Conservation (phyloP, 2,113 vertebrate species). For the Micronycteris hirsuta region DNA sequence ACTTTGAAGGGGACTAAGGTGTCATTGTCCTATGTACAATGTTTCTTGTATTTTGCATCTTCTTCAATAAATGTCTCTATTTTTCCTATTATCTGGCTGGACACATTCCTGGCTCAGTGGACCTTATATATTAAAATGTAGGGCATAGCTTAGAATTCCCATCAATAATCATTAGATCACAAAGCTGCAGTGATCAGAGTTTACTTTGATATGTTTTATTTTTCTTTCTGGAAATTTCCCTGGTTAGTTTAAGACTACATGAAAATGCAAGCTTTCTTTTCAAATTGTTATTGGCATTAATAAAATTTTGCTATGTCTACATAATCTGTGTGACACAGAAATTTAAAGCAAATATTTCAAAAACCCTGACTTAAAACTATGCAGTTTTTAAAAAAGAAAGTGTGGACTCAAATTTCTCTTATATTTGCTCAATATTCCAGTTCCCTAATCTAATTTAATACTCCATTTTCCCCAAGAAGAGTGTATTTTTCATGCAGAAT, state of each 20-base stretch:
- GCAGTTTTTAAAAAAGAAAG: not conserved
- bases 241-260: not conserved
- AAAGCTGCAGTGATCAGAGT: not conserved
- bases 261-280: not conserved
- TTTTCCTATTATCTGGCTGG: too few species aligned
- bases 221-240: not conserved
- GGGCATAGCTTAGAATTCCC: not conserved
- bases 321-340: not conserved
- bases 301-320: not conserved
- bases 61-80: too few species aligned
- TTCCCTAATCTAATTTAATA: not conserved
- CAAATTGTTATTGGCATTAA: not conserved
- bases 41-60: too few species aligned
- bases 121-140: not conserved
- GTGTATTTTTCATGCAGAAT: not conserved
- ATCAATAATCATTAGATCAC: not conserved
- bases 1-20: too few species aligned
- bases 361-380: not conserved
- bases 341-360: conserved; percentile 43
- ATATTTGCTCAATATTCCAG: not conserved
- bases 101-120: too few species aligned
- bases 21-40: too few species aligned
- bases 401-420: not conserved
- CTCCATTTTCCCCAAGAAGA: not conserved
- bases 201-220: not conserved